Conservation (phyloP, 2,113 vertebrate genomes). For the Stegostoma tigrinum region DNA sequence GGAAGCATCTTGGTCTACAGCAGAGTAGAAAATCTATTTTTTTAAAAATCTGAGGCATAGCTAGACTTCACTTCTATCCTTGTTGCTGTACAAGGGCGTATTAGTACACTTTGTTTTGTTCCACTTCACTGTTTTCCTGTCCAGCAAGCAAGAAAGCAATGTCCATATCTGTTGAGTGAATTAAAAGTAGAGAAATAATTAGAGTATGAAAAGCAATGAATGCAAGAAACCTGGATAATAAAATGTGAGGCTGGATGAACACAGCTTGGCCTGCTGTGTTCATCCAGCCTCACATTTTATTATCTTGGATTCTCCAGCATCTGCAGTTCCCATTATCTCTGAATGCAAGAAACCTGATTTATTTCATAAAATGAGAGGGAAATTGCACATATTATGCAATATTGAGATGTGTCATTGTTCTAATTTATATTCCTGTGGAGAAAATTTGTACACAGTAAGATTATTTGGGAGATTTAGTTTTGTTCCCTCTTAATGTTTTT, state of each 20-base stretch:
- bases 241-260: too few relatives aligned
- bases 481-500: neutral
- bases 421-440: neutral
- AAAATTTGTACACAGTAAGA: neutral
- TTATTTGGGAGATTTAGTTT: neutral
- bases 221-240: too few relatives aligned
- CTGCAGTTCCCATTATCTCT: too few relatives aligned
- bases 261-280: too few relatives aligned
- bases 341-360: neutral
- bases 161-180: neutral
- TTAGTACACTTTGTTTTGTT: neutral
- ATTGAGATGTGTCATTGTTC: neutral
- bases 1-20: neutral
- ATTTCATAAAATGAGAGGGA: neutral
- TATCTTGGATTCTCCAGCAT: too few relatives aligned
- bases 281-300: too few relatives aligned
- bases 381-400: neutral
- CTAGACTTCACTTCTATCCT: too few relatives aligned
- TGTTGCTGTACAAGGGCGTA: neutral
- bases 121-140: neutral
- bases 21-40: too few relatives aligned
- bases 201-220: neutral
- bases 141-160: too few relatives aligned
- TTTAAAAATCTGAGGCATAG: too few relatives aligned
- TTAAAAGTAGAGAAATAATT: neutral